phyloP scores from a whole-genome alignment of 2,888 invertebrate species.

The Agrochola macilenta region DNA sequence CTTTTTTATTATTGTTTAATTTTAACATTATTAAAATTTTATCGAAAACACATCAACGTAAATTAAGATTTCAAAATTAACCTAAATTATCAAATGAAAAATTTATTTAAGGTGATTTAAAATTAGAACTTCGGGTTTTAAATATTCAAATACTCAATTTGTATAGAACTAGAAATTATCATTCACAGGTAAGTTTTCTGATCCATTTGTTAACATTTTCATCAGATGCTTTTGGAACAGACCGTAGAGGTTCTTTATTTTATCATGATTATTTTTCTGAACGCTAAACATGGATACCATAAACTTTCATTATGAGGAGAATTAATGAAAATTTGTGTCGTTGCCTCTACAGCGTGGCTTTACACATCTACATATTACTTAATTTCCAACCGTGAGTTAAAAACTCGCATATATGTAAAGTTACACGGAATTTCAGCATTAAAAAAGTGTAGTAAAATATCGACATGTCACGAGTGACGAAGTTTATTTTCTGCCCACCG shows the following conservation, averaged over 20 bases:
- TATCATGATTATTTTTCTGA: background rate
- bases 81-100: no score
- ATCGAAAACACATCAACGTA: no score
- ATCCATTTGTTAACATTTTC: background rate
- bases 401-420: background rate
- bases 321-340: constrained; percentile 14
- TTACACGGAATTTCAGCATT: background rate
- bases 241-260: background rate
- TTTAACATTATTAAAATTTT: no score
- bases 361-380: background rate
- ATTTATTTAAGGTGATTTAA: no score
- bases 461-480: background rate
- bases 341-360: background rate
- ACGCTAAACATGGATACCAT: background rate
- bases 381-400: background rate
- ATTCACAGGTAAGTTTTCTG: background rate
- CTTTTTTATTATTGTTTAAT: no score
- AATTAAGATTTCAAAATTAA: no score
- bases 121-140: no score
- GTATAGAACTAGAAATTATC: no score
- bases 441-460: background rate
- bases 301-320: background rate
- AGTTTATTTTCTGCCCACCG: background rate
- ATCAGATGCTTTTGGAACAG: background rate
- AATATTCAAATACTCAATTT: no score